Evolutionary conservation across 2,797 vertebrate genomes (phyloP), one percentile per base, ranked within the genome.

Genomic region (Darevskia nairensis): DNA sequence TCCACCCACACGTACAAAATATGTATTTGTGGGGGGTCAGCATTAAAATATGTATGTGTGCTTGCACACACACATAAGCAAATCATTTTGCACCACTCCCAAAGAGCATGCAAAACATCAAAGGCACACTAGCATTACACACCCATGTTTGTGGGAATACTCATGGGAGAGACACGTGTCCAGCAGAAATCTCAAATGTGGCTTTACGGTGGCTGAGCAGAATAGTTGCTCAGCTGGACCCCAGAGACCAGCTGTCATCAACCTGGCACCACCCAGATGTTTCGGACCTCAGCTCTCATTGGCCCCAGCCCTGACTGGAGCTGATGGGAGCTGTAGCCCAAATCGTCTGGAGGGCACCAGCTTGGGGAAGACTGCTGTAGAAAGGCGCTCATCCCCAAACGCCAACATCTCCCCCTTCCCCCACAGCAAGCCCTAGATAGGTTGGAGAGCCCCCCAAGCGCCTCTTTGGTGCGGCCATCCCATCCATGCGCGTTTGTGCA

Each of bases 391-490:
- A 55, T 55, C 61, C 61, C 17, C 17, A 64, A 64, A 64, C 1
- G 61, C 35, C 72, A 32, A 39, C 19, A 74, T 74, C 19, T 64
- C 32, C 35, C 32, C 17, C 64, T 17, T 2, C 32, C 27, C 9
- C 35, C n/a, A 17, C 29, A 25, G 71, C 11, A 6, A 27, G n/a
- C 55, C 55, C n/a, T 32, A 71, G 88, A 89, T 91, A 86, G 89
- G 78, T 85, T 21, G 89, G 89, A 74, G 90, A 89, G 80, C 0
- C 50, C 27, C 71, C 84, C 32, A 81, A 89, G 86, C 2, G 86
- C 88, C 88, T 77, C 89, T 50, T 17, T 6, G 39, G 84, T 3
- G 21, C 50, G 72, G 72, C 1, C 4, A 0, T 61, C 79, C 61
- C 88, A 71, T 6, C 27, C 8, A 15, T 10, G 41, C 7, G 10